Evolutionary conservation across 2,797 vertebrate genomes (phyloP).

Genomic region (Balearica regulorum): DNA sequence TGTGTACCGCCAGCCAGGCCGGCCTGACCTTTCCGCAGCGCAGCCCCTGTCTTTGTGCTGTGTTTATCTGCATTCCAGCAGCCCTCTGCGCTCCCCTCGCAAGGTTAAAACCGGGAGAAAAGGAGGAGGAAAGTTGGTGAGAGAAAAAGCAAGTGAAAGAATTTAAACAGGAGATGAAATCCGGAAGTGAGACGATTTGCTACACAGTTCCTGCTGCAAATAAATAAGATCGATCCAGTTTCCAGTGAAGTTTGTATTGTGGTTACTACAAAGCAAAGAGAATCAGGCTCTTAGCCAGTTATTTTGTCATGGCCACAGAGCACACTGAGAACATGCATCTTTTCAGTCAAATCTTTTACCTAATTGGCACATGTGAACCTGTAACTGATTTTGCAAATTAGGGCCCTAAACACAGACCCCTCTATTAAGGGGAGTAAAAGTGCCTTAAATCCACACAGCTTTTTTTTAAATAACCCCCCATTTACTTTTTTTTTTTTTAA

Average conservation of each 20-base stretch:
- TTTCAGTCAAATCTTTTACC: background rate
- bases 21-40: slow-evolving; percentile 56
- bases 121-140: background rate
- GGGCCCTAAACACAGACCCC: background rate
- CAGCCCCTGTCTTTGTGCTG: slow-evolving; percentile 23
- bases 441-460: background rate
- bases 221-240: background rate
- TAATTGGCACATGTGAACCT: background rate
- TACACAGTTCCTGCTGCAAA: background rate
- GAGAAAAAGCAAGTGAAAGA: background rate
- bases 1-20: slow-evolving; percentile 14
- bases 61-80: slow-evolving; percentile 20
- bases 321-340: background rate
- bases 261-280: background rate
- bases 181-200: background rate
- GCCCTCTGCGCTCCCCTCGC: background rate
- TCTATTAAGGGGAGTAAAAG: background rate
- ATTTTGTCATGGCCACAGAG: background rate
- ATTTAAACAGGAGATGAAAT: background rate
- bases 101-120: background rate
- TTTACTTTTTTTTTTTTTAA: background rate
- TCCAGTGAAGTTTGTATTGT: background rate
- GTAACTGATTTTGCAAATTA: slow-evolving; percentile 1
- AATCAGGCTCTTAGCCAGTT: background rate
- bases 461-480: rapidly evolving